A percentile compares a stretch with the other conserved stretches of the same genome.
Conservation (phyloP, 1,140 invertebrate species). For the Alviniconcha marisindica region DNA sequence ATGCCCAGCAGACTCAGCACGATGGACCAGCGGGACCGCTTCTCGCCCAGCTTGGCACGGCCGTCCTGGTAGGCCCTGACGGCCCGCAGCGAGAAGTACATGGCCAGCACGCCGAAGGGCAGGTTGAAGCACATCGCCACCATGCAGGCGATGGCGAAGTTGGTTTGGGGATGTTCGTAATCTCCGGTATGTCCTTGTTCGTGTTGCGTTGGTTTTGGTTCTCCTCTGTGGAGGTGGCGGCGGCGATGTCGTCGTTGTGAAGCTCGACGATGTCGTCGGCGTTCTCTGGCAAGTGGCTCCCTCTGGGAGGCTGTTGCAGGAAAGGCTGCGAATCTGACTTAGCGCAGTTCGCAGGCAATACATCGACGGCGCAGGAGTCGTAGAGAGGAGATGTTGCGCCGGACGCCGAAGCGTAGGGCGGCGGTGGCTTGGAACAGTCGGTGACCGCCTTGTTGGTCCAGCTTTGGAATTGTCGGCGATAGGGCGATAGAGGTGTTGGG, state of each 20-base stretch:
- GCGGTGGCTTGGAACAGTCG: not conserved
- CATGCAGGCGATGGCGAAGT: constrained; percentile 48
- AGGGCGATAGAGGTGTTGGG: constrained; percentile 6
- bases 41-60: constrained; percentile 3
- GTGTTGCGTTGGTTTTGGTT: not conserved
- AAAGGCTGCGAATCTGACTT: not conserved
- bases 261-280: constrained; percentile 33
- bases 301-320: not conserved
- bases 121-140: constrained; percentile 50
- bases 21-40: constrained; percentile 28
- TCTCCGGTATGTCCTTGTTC: not conserved
- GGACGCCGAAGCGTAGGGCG: not conserved
- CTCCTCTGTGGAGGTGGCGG: not conserved
- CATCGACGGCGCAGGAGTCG: not conserved
- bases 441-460: not conserved
- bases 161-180: constrained; percentile 45
- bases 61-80: constrained; percentile 47
- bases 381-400: not conserved
- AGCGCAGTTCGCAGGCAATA: not conserved
- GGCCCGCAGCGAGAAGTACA: constrained; percentile 47
- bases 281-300: not conserved
- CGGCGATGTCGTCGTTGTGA: not conserved
- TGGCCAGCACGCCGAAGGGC: constrained; percentile 46
- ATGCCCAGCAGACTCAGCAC: constrained; percentile 36
- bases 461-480: not conserved